These are phyloP conservation scores for Microtus montanus DNA, from an alignment of 2,113 vertebrate genomes.

Conservation along the genomic window DNA sequence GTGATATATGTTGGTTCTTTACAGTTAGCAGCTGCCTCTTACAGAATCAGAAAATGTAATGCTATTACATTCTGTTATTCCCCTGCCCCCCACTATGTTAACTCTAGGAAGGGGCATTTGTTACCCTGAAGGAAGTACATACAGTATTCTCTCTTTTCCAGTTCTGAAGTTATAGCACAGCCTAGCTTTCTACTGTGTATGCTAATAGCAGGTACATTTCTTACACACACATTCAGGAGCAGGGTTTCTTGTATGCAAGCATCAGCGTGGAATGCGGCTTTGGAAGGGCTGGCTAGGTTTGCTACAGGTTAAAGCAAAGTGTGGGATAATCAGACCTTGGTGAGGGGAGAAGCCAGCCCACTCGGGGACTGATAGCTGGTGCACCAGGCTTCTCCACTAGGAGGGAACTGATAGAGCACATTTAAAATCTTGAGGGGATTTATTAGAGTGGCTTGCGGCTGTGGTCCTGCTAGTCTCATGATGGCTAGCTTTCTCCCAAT, in stretches of 20 bases:
- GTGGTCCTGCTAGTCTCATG: too few relatives aligned
- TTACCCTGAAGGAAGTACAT: not conserved
- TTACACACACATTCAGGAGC: not conserved
- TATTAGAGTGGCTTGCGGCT: not conserved
- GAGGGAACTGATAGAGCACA: not conserved
- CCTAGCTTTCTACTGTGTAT: not conserved
- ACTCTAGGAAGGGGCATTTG: conserved; percentile 15
- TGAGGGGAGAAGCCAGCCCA: not conserved
- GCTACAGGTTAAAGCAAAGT: not conserved
- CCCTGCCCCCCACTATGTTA: not conserved
- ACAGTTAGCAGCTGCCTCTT: conserved; percentile 24
- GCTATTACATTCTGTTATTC: not conserved
- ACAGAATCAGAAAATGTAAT: conserved; percentile 28
- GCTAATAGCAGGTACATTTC: not conserved
- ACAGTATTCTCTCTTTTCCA: not conserved
- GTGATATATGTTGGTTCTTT: conserved; percentile 10
- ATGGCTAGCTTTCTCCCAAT: not conserved
- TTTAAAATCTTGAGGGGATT: not conserved
- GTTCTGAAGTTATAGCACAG: not conserved
- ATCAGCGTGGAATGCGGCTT: not conserved
- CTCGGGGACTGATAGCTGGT: not conserved
- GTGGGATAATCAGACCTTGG: not conserved
- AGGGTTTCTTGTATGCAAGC: not conserved
- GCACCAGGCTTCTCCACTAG: not conserved
- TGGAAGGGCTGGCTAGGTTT: not conserved